These are phyloP conservation scores for Orientallactaga bullata DNA, from an alignment of 2,113 vertebrate genomes.

Conservation along the genomic window DNA sequence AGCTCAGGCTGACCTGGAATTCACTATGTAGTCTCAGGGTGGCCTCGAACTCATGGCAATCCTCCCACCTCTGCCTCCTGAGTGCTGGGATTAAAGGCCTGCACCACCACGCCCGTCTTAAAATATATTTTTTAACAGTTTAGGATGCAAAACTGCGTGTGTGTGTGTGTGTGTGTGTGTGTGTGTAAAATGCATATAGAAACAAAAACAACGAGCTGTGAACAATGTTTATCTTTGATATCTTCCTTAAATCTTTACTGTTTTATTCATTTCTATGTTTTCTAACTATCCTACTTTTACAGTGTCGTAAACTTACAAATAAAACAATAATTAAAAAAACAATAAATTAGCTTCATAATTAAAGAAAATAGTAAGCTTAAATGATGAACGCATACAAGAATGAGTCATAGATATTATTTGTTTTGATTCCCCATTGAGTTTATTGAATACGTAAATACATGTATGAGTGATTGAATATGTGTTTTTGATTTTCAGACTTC, in stretches of 20 bases:
- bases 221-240: background rate
- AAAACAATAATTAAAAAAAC: constrained; percentile 47
- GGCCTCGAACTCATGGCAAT: no score
- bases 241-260: background rate
- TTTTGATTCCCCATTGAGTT: background rate
- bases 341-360: background rate
- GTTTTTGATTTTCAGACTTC: background rate
- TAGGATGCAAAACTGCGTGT: background rate
- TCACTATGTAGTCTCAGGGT: no score
- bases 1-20: no score
- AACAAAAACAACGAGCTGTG: background rate
- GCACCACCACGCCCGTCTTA: no score
- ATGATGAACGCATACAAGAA: background rate
- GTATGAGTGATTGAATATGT: background rate
- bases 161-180: background rate
- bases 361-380: constrained; percentile 1
- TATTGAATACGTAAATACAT: background rate
- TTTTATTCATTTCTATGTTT: constrained; percentile 6
- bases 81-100: no score
- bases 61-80: no score
- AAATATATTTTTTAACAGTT: no score
- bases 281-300: constrained; percentile 22
- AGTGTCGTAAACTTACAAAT: background rate
- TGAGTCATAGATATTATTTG: background rate
- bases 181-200: background rate